Conservation (phyloP, 1,140 invertebrate species). For the Drosophila leontia region DNA sequence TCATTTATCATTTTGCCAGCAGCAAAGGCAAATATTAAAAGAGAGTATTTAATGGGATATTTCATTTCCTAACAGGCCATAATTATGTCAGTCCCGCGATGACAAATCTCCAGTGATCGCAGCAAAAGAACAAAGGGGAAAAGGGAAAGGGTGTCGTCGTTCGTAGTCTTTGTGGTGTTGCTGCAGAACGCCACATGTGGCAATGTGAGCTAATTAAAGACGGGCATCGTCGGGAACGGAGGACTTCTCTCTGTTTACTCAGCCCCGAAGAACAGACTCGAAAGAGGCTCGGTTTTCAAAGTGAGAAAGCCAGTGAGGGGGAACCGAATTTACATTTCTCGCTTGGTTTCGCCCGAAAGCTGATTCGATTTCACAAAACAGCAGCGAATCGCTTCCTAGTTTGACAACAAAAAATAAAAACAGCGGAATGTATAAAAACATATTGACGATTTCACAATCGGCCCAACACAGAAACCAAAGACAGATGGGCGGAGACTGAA, state of each 20-base stretch:
- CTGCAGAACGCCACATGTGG: constrained; percentile 58
- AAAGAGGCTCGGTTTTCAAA: constrained; percentile 36
- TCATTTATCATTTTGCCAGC: constrained; percentile 41
- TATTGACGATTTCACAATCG: constrained; percentile 57
- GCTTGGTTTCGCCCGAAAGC: constrained; percentile 34
- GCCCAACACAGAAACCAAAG: constrained; percentile 21
- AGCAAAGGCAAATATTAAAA: constrained; percentile 24
- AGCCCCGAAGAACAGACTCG: constrained; percentile 48
- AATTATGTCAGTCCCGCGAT: constrained; percentile 64
- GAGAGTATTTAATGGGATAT: constrained; percentile 71
- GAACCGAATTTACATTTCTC: constrained; percentile 30
- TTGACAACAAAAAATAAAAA: constrained; percentile 18
- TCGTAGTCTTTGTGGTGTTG: neutral
- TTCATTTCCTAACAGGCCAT: constrained; percentile 61
- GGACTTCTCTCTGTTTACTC: constrained; percentile 32
- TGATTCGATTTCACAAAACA: constrained; percentile 43
- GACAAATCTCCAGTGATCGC: constrained; percentile 44
- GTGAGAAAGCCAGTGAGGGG: constrained; percentile 20
- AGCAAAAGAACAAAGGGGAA: constrained; percentile 11
- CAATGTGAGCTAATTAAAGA: constrained; percentile 71
- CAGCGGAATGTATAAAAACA: constrained; percentile 28
- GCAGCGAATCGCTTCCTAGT: constrained; percentile 44
- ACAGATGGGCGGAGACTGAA: constrained; percentile 30
- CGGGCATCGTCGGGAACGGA: constrained; percentile 20
- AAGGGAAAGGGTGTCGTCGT: constrained; percentile 10